These are phyloP conservation scores for Pristionchus japonicus DNA, from an alignment of 2,888 invertebrate genomes.

Conservation along the genomic window DNA sequence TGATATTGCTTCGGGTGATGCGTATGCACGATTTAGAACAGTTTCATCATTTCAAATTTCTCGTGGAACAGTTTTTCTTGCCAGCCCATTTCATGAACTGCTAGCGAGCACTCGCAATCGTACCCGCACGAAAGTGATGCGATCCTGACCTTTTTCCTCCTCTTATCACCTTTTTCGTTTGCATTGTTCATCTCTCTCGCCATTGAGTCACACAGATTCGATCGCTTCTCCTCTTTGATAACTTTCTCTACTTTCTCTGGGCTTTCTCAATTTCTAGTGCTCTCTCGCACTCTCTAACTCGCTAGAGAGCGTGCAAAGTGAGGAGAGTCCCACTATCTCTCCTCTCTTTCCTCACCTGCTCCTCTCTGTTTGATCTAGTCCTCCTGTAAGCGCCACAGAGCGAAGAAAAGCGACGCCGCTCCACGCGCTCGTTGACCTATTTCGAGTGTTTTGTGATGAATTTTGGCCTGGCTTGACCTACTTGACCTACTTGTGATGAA, in stretches of 20 bases:
- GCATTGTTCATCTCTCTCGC: not conserved
- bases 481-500: no score
- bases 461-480: constrained; percentile 5
- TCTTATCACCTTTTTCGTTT: not conserved
- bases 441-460: not conserved
- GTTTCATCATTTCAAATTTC: no score
- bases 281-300: not conserved
- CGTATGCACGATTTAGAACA: no score
- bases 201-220: not conserved
- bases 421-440: not conserved
- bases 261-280: not conserved
- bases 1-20: no score
- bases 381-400: not conserved
- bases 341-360: not conserved
- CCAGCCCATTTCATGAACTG: no score
- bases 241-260: not conserved
- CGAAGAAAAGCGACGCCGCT: not conserved
- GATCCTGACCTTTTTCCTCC: not conserved
- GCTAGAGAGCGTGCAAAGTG: not conserved
- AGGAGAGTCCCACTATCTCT: not conserved
- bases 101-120: no score
- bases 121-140: no score
- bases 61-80: no score
- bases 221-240: not conserved
- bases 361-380: not conserved